Base-by-base conservation (phyloP, 2,888 invertebrate species). In the Allophyes oxyacanthae region DNA sequence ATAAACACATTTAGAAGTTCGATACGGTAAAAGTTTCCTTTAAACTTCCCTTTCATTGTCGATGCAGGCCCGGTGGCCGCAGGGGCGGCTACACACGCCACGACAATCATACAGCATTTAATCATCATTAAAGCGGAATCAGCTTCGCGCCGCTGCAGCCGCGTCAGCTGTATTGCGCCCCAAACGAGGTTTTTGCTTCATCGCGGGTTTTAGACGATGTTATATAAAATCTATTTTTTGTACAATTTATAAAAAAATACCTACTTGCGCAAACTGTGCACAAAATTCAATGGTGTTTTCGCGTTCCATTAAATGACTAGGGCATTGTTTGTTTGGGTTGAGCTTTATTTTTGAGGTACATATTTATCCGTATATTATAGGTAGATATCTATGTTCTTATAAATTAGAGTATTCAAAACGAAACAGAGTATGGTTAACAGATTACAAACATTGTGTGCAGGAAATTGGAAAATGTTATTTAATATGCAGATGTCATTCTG, bases 41-140 rank as follows among this genome's bases (percentile, higher is more conserved):
- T 48, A 64, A 69, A 77, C 56, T 72, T 68, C 57, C 57, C 64
- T 51, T 64, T 60, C 57, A 42, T 13, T 33, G 34, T 28, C 36
- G 43, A 62, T 60, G 51, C 57, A 62, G 53, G 60, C 55, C 32
- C 37, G 59, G 43, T 51, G 44, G 60, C 53, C 49, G 40, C 56
- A 58, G 62, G 65, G 65, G 73, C 53, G 52, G 67, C 63, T 72
- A 73, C 84, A 85, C 88, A 85, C 85, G 84, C 82, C 75, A 82
- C 85, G 83, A 88, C 92, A 87, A 94, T 94, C 91, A 90, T 91
- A 89, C 82, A 82, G 84, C 88, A 87, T 90, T 94, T 93, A 93
- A 93, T 94, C 94, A 91, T 92, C 88, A 93, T 94, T 92, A 94
- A 93, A 94, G 82, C 74, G 77, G 83, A 88, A 94, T 94, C 94